Conservation (phyloP, 2,113 vertebrate genomes). For the Rhagologus leucostigma region DNA sequence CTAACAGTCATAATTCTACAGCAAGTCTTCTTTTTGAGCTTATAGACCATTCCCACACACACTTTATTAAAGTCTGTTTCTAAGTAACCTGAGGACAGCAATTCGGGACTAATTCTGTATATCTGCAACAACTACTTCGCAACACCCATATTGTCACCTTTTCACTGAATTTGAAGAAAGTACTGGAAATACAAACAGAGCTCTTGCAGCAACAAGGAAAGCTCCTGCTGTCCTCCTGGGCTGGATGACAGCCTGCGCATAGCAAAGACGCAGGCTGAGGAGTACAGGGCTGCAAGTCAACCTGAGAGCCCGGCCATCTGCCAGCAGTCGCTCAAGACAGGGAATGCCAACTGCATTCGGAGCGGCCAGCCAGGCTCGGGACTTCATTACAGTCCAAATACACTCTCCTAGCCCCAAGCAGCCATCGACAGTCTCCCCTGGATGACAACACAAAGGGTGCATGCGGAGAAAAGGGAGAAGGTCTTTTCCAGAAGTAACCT, state of each 20-base stretch:
- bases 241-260: background rate
- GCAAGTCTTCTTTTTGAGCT: background rate
- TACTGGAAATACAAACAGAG: background rate
- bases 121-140: background rate
- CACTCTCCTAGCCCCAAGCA: background rate
- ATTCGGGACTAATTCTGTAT: background rate
- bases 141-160: background rate
- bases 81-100: background rate
- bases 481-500: background rate
- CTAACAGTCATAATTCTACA: background rate
- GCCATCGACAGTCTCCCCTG: accelerated
- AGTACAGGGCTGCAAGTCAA: background rate
- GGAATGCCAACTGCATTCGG: background rate
- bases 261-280: background rate
- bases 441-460: background rate
- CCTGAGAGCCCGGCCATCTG: conserved; percentile 29
- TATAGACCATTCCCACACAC: background rate
- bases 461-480: background rate
- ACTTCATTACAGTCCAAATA: background rate
- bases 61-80: background rate
- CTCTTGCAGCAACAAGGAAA: background rate
- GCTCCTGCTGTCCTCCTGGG: background rate
- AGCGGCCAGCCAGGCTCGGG: background rate
- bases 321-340: background rate
- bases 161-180: background rate